A percentile compares a stretch with the other conserved stretches of the same genome.
Conservation (phyloP, 1,140 invertebrate genomes). For the Amphibalanus amphitrite region DNA sequence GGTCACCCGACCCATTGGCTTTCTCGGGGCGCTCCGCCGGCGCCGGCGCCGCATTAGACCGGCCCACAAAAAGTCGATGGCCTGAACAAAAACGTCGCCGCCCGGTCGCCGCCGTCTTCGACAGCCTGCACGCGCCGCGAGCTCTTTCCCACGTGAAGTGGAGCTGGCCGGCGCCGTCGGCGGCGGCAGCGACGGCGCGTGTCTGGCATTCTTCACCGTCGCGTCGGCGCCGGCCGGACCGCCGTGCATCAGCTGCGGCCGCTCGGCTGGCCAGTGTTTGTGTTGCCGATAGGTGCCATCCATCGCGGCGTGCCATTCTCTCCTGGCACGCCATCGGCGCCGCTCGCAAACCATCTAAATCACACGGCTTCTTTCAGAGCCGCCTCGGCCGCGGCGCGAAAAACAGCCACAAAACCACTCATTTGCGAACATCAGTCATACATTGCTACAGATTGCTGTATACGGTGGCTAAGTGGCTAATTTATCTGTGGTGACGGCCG, state of each 20-base stretch:
- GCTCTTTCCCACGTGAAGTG: background rate
- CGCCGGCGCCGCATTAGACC: background rate
- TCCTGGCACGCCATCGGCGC: background rate
- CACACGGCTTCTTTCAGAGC: background rate
- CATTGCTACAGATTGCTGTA: no score
- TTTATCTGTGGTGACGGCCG: no score
- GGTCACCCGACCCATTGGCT: background rate
- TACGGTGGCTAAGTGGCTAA: no score
- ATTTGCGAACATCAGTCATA: no score
- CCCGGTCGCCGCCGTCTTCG: no score
- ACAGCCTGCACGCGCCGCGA: background rate
- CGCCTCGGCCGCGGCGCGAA: no score
- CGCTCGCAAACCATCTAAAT: background rate
- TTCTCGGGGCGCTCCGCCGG: background rate
- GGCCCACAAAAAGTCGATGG: background rate
- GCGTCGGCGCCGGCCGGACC: background rate
- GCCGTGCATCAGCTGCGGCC: background rate
- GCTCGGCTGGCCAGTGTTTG: background rate
- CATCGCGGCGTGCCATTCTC: background rate
- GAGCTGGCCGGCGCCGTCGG: no score
- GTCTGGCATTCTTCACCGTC: background rate
- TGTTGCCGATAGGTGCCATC: background rate
- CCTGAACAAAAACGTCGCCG: background rate
- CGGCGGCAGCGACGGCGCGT: no score
- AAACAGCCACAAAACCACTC: no score